Conservation (phyloP, 2,113 vertebrate species). For the Eudyptes chrysolophus region DNA sequence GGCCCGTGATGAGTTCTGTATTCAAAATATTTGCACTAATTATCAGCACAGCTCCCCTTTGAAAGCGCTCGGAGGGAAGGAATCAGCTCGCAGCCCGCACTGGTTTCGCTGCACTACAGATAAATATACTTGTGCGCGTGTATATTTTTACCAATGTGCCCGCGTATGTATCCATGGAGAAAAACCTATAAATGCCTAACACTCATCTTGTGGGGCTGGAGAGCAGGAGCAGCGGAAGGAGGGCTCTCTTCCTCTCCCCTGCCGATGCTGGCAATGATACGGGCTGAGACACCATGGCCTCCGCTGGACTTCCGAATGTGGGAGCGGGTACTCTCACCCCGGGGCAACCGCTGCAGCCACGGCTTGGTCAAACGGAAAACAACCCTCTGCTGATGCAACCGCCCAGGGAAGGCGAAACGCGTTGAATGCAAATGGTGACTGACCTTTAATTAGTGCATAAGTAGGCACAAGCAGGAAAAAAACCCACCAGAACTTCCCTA, state of each 20-base stretch:
- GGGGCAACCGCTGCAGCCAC: rapidly evolving
- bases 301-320: neutral
- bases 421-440: neutral
- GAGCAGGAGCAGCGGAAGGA: neutral
- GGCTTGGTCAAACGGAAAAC: neutral
- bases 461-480: neutral
- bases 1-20: slow-evolving; percentile 45
- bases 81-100: slow-evolving; percentile 26
- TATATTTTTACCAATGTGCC: slow-evolving; percentile 57
- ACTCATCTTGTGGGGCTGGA: neutral
- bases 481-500: neutral
- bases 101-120: neutral
- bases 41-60: slow-evolving; percentile 37
- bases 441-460: slow-evolving; percentile 43
- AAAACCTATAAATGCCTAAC: slow-evolving; percentile 56
- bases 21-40: slow-evolving; percentile 70
- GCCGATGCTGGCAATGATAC: rapidly evolving
- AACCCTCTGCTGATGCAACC: neutral
- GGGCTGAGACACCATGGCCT: neutral
- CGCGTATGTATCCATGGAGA: slow-evolving; percentile 59
- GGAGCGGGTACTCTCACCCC: neutral
- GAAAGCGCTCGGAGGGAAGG: slow-evolving; percentile 13
- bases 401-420: neutral
- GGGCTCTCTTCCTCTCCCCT: neutral
- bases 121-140: slow-evolving; percentile 37